Evolutionary conservation across 1,140 invertebrate genomes (phyloP), one percentile per base, ranked within the genome.

Genomic region (Atta texana): DNA sequence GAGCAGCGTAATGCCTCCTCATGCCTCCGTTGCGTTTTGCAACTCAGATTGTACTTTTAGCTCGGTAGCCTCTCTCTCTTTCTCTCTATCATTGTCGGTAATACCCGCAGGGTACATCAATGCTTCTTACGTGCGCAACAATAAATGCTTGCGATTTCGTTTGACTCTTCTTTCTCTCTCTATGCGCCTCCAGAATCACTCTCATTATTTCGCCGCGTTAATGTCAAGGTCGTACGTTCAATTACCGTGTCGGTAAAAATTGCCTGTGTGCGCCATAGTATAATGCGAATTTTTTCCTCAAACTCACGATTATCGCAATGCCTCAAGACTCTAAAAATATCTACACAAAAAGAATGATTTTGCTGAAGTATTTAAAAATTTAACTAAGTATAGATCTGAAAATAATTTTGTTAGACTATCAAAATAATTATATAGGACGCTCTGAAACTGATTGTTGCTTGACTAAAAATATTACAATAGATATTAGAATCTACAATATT

Each of bases 31-130:
- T 77, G 77, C 89, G 88, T 90, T 90, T 90, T 90, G 89, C 88
- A 90, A 90, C 88, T 89, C 75, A 86, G 55, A 87, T 87, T 90
- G 88, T 86, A 85, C 80, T 90, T 90, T 90, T 90, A 89, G 61
- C 69, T 84, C 39, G 34, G 21, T 61, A 14, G 53, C 24, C n/a
- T 21, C n/a, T 34, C 18, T 55, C 51, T 72, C 71, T 51, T 16
- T 51, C 12, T 51, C 39, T 86, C 64, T 90, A 66, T 90, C 89
- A 81, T 88, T 85, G 89, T 76, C 84, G 68, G 49, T 44, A 44
- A 82, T 90, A 75, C 77, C 85, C 86, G 39, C 61, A 61, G 69
- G 80, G 75, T 84, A 71, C 89, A 90, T 87, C 88, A 80, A 85
- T 88, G 88, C 55, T 90, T 85, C 89, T 90, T 90, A 69, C 78